phyloP scores from a whole-genome alignment of 2,888 invertebrate genomes.

The Thalpophila matura region DNA sequence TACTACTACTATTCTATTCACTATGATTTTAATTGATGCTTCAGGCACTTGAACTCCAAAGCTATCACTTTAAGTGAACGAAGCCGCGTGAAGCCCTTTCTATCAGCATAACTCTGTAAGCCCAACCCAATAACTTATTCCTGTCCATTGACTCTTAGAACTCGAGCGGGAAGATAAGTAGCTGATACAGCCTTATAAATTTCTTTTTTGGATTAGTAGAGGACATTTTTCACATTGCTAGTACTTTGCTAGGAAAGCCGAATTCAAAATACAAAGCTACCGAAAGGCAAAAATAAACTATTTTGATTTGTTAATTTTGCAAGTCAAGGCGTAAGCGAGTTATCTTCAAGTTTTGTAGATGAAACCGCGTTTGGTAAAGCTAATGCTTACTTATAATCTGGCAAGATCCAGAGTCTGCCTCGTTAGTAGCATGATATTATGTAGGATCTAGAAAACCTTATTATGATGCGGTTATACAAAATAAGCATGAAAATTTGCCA shows the following conservation, averaged over 20 bases:
- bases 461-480: too few species aligned
- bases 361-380: too few species aligned
- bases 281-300: not conserved
- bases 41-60: not conserved
- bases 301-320: not conserved
- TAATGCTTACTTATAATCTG: too few species aligned
- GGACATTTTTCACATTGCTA: slow-evolving; percentile 6
- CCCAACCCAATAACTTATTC: slow-evolving; percentile 48
- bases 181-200: slow-evolving; percentile 6
- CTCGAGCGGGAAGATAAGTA: slow-evolving; percentile 35
- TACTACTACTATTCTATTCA: too few species aligned
- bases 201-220: slow-evolving; percentile 10
- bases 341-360: too few species aligned
- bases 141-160: slow-evolving; percentile 44
- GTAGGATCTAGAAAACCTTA: too few species aligned
- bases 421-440: too few species aligned
- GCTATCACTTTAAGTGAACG: slow-evolving; percentile 6
- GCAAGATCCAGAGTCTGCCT: too few species aligned
- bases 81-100: not conserved
- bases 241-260: not conserved
- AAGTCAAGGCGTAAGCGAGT: too few species aligned
- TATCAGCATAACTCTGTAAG: slow-evolving; percentile 22
- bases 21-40: too few species aligned
- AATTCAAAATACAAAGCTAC: too few species aligned
- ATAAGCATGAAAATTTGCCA: too few species aligned